Evolutionary conservation across 2,113 vertebrate genomes (phyloP).

Genomic region (Epinephelus fuscoguttatus): DNA sequence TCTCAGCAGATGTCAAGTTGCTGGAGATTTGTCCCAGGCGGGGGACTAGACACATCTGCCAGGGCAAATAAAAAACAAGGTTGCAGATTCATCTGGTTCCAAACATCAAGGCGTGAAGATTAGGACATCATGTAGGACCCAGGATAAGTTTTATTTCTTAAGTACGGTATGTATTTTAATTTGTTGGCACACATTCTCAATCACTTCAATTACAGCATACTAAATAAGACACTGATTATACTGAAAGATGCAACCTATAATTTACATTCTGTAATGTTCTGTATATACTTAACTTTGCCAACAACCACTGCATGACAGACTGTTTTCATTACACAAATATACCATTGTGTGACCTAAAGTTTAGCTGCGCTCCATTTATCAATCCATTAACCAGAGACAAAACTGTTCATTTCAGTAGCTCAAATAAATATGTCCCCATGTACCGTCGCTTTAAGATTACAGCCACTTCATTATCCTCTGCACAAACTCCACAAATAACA

Average conservation of each 20-base stretch:
- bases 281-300: not conserved
- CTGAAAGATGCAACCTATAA: not conserved
- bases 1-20: no score
- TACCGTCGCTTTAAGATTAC: slow-evolving; percentile 10
- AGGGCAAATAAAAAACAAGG: no score
- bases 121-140: not conserved
- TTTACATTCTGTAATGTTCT: not conserved
- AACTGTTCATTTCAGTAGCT: slow-evolving; percentile 18
- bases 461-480: slow-evolving; percentile 21
- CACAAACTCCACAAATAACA: slow-evolving; percentile 34
- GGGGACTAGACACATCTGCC: no score
- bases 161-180: not conserved
- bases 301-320: not conserved
- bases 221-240: not conserved
- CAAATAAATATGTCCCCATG: slow-evolving; percentile 8
- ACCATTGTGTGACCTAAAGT: not conserved
- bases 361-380: slow-evolving; percentile 27
- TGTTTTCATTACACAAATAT: slow-evolving; percentile 18
- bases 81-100: no score
- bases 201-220: not conserved
- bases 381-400: slow-evolving; percentile 17
- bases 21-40: no score
- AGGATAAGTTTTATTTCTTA: not conserved
- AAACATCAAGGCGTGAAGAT: not conserved
- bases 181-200: not conserved